These are phyloP conservation scores for Smutsia temminckii DNA, from an alignment of 2,797 vertebrate species.

Conservation along the genomic window DNA sequence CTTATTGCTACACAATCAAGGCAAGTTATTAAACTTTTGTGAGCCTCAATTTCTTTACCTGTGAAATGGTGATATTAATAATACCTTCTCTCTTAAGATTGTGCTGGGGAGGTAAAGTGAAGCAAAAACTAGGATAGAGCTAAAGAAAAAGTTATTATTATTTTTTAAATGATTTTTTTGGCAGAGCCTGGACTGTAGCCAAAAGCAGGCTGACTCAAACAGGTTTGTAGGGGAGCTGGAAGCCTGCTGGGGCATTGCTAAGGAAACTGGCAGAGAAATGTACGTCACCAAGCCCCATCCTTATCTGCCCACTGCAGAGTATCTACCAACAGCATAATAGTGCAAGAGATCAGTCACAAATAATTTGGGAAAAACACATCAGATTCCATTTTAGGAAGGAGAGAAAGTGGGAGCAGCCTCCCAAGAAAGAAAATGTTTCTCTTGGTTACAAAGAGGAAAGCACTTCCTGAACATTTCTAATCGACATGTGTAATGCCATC, in stretches of 20 bases:
- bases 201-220: constrained; percentile 68
- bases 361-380: constrained; percentile 28
- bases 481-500: constrained; percentile 61
- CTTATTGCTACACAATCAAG: background rate
- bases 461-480: constrained; percentile 56
- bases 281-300: constrained; percentile 29
- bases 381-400: constrained; percentile 42
- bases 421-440: constrained; percentile 56
- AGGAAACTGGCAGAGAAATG: constrained; percentile 52
- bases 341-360: background rate
- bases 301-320: constrained; percentile 51
- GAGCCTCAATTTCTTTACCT: background rate
- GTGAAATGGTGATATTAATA: background rate
- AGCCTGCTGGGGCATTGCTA: constrained; percentile 68
- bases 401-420: background rate
- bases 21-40: background rate
- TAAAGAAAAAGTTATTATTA: constrained; percentile 22
- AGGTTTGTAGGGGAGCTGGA: constrained; percentile 62
- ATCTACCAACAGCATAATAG: constrained; percentile 34
- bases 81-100: background rate
- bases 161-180: constrained; percentile 54
- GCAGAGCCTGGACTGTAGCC: constrained; percentile 32
- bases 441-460: constrained; percentile 45
- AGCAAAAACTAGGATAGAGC: constrained; percentile 4
- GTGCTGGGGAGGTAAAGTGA: constrained; percentile 22